A percentile compares a stretch with the other conserved stretches of the same genome.
These are phyloP conservation scores for Tragelaphus scriptus DNA, from an alignment of 2,113 vertebrate species.

Conservation along the genomic window DNA sequence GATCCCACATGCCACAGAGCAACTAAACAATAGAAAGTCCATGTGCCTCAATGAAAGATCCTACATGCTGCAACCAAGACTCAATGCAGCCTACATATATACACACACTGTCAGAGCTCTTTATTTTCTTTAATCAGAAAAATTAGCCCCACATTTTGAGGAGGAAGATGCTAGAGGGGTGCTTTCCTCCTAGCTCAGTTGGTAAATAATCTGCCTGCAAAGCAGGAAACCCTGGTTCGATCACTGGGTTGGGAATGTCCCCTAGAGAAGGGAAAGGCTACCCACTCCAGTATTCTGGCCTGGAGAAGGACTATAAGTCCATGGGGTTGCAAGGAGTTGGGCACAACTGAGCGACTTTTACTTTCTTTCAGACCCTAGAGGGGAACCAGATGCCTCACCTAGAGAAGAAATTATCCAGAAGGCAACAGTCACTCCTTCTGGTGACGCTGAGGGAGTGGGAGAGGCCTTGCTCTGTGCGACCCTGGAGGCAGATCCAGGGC, in stretches of 20 bases:
- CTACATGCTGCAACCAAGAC: neutral
- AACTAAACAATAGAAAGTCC: neutral
- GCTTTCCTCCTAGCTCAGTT: neutral
- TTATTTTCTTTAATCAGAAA: conserved; percentile 75
- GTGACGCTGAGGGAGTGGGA: neutral
- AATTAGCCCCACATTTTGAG: conserved; percentile 53
- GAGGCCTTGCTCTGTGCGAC: neutral
- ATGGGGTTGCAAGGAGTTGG: neutral
- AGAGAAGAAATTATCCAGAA: neutral
- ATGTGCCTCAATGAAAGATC: neutral
- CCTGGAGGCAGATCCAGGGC: neutral
- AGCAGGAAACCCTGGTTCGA: neutral
- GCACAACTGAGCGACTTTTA: neutral
- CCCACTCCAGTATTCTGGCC: neutral
- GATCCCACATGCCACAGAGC: neutral
- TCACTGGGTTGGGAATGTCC: neutral
- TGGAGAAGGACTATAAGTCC: neutral
- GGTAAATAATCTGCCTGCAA: neutral
- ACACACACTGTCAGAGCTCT: neutral
- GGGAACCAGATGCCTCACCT: neutral
- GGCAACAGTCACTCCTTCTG: neutral
- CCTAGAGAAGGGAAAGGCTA: neutral
- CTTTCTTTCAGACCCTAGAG: neutral
- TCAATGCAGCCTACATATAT: neutral
- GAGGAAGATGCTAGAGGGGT: neutral